phyloP scores from a whole-genome alignment of 2,113 vertebrate species.

The Actenoides hombroni region DNA sequence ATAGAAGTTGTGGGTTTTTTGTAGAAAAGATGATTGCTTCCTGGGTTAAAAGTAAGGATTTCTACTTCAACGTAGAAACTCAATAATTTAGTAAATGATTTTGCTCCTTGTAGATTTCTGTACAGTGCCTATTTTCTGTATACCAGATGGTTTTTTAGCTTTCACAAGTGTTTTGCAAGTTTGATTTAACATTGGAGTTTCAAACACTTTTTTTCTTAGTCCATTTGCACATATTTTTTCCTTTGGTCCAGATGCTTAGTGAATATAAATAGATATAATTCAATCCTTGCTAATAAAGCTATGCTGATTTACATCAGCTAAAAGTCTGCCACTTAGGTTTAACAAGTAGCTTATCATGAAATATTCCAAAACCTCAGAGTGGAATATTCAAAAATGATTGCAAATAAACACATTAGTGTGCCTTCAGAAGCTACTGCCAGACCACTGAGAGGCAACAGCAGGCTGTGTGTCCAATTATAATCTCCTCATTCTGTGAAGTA shows the following conservation, averaged over 20 bases:
- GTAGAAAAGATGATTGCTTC: neutral
- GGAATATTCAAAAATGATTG: neutral
- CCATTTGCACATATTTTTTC: neutral
- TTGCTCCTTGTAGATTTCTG: neutral
- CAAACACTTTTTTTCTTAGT: neutral
- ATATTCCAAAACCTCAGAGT: neutral
- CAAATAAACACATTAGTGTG: neutral
- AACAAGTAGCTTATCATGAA: neutral
- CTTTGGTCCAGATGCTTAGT: neutral
- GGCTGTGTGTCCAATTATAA: neutral
- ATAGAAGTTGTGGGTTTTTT: neutral
- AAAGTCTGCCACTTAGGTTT: neutral
- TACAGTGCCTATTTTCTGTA: neutral
- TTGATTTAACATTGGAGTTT: neutral
- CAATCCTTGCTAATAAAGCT: neutral
- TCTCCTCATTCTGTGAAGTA: neutral
- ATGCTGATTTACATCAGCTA: neutral
- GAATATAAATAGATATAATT: neutral
- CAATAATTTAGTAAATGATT: neutral
- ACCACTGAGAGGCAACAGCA: neutral
- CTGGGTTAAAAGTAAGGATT: neutral
- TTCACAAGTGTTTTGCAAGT: neutral
- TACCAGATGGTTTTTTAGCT: rapidly evolving
- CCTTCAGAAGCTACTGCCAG: neutral
- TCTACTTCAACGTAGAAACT: neutral